Evolutionary conservation across 2,113 vertebrate genomes (phyloP).

Genomic region (Prietella phreatophila): DNA sequence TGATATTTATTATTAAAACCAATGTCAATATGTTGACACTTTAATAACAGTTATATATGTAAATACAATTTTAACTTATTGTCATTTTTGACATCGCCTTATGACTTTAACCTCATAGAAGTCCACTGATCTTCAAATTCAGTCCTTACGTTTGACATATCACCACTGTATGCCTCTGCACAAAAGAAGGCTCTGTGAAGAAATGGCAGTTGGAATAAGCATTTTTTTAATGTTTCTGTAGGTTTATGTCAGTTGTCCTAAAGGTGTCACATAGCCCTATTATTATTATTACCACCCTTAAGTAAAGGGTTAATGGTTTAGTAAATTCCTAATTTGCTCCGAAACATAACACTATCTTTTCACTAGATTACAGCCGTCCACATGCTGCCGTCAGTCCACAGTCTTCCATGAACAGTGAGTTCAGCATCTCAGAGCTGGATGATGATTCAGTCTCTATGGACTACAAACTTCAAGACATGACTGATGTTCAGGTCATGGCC

Average conservation of each 20-base stretch:
- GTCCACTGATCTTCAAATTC: neutral
- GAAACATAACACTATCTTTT: constrained; percentile 10
- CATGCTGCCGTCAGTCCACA: constrained; percentile 87
- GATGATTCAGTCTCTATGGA: constrained; percentile 92
- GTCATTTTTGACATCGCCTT: neutral
- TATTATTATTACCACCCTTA: neutral
- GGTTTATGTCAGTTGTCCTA: constrained; percentile 15
- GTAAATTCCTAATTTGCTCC: neutral
- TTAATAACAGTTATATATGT: neutral
- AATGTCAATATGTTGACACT: neutral
- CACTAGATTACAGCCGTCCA: constrained; percentile 74
- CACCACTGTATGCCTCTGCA: neutral
- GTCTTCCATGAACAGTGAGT: constrained; percentile 93
- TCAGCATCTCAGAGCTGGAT: constrained; percentile 86
- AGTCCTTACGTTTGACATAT: neutral
- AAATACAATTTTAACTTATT: neutral
- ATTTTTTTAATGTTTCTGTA: neutral
- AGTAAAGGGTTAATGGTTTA: neutral
- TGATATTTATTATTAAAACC: neutral
- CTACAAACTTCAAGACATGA: constrained; percentile 96
- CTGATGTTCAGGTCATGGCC: constrained; percentile 98
- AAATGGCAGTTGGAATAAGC: neutral
- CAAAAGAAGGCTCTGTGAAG: neutral
- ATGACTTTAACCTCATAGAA: neutral
- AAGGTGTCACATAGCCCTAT: neutral